Conservation (phyloP, 1,140 invertebrate genomes). For the Lutraria rhynchaena region DNA sequence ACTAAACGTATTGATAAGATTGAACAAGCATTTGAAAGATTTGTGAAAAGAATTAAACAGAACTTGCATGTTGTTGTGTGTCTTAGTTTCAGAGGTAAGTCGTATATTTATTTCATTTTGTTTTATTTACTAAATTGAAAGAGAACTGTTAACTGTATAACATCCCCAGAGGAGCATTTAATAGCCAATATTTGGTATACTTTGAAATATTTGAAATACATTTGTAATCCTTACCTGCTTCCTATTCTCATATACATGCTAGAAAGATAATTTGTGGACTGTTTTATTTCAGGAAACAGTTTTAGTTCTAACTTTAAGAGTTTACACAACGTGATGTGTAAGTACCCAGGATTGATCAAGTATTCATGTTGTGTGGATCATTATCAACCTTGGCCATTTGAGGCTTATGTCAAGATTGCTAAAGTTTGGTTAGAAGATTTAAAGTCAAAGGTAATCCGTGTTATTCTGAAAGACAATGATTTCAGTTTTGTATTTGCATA, state of each 20-base stretch:
- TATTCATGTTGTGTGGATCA: constrained; percentile 74
- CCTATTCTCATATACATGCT: too few relatives aligned
- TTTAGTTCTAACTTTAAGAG: constrained; percentile 70
- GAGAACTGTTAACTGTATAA: too few relatives aligned
- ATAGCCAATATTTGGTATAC: too few relatives aligned
- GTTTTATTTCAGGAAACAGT: constrained; percentile 66
- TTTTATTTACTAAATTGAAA: background rate
- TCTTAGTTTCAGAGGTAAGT: constrained; percentile 77
- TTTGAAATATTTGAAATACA: too few relatives aligned
- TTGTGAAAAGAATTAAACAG: constrained; percentile 76
- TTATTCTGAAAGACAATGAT: too few relatives aligned
- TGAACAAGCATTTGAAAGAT: constrained; percentile 78
- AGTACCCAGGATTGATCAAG: constrained; percentile 74
- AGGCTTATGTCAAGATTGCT: constrained; percentile 75
- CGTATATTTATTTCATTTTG: background rate
- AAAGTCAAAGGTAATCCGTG: constrained; percentile 70
- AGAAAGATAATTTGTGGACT: too few relatives aligned
- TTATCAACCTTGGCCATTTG: constrained; percentile 77
- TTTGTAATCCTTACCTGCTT: too few relatives aligned
- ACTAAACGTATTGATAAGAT: constrained; percentile 80
- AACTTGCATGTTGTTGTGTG: constrained; percentile 80
- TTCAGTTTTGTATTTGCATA: background rate
- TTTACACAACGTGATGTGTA: constrained; percentile 69
- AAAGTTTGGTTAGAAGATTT: constrained; percentile 75
- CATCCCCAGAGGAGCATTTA: too few relatives aligned